phyloP scores from a whole-genome alignment of 1,140 invertebrate species.

The Cecropterus lyciades region DNA sequence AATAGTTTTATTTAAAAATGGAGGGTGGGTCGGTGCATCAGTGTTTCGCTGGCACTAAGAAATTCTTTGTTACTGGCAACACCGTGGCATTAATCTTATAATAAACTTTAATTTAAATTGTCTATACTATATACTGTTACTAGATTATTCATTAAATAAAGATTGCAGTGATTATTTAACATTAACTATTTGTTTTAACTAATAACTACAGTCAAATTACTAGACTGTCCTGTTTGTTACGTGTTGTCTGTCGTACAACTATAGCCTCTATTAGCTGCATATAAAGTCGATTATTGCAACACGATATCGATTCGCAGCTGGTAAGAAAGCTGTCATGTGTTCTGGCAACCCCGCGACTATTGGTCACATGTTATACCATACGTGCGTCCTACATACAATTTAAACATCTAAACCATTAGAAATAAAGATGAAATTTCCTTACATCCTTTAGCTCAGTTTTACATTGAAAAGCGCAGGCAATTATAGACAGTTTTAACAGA shows the following conservation, averaged over 20 bases:
- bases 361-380: slow-evolving; percentile 33
- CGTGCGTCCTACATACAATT: not conserved
- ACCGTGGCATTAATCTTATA: too few species aligned
- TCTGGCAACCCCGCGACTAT: slow-evolving; percentile 34
- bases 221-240: slow-evolving; percentile 43
- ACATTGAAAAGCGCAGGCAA: slow-evolving; percentile 12
- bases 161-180: too few species aligned
- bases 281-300: slow-evolving; percentile 36
- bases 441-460: not conserved
- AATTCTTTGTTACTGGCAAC: slow-evolving; percentile 3
- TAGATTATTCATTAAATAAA: not conserved
- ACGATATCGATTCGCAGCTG: slow-evolving; percentile 26
- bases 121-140: too few species aligned
- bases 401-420: not conserved
- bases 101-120: too few species aligned
- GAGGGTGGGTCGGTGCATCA: not conserved
- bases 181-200: not conserved
- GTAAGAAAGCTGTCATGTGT: slow-evolving; percentile 36
- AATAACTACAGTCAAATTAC: slow-evolving; percentile 33
- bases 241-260: slow-evolving; percentile 6
- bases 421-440: not conserved
- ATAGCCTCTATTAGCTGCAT: slow-evolving; percentile 11
- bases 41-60: not conserved
- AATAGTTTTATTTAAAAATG: not conserved
- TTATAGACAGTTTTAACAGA: slow-evolving; percentile 12